Conservation (phyloP, 2,888 invertebrate species). For the Erebia palarica region DNA sequence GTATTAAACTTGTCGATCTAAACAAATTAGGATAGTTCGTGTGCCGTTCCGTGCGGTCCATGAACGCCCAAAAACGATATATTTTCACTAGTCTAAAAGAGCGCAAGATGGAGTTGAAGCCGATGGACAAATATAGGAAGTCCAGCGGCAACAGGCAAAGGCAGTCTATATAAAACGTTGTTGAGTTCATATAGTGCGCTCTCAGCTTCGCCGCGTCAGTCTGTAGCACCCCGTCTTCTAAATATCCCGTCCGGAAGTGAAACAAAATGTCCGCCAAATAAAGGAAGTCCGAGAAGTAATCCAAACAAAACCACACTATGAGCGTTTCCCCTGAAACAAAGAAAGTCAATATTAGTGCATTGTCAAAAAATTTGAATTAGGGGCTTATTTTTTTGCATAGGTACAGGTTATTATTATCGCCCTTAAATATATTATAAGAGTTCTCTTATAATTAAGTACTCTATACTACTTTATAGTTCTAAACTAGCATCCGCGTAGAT, state of each 20-base stretch:
- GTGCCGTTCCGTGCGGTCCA: slow-evolving; percentile 98
- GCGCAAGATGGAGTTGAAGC: slow-evolving; percentile 97
- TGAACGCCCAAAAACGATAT: slow-evolving; percentile 98
- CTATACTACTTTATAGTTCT: no score
- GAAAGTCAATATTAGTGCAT: slow-evolving; percentile 13
- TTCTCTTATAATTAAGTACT: no score
- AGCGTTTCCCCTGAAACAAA: slow-evolving; percentile 89
- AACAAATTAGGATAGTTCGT: slow-evolving; percentile 99
- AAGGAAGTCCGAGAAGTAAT: slow-evolving; percentile 97
- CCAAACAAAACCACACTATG: slow-evolving; percentile 97
- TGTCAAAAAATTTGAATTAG: background rate
- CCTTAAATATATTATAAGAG: no score
- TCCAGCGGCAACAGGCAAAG: slow-evolving; percentile 98
- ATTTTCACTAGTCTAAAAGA: slow-evolving; percentile 98
- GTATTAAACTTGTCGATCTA: slow-evolving; percentile 94
- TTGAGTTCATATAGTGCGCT: slow-evolving; percentile 98
- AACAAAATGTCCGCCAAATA: slow-evolving; percentile 98
- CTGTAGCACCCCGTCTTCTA: slow-evolving; percentile 98
- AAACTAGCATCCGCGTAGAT: no score
- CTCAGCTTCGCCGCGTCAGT: slow-evolving; percentile 96
- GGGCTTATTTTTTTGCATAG: background rate
- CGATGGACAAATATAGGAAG: slow-evolving; percentile 98
- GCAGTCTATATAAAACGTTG: slow-evolving; percentile 99
- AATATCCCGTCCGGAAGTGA: slow-evolving; percentile 98
- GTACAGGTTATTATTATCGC: no score